A percentile compares a stretch with the other conserved stretches of the same genome.
Evolutionary conservation across 2,888 invertebrate genomes (phyloP).

Genomic region (Ctena decussata): DNA sequence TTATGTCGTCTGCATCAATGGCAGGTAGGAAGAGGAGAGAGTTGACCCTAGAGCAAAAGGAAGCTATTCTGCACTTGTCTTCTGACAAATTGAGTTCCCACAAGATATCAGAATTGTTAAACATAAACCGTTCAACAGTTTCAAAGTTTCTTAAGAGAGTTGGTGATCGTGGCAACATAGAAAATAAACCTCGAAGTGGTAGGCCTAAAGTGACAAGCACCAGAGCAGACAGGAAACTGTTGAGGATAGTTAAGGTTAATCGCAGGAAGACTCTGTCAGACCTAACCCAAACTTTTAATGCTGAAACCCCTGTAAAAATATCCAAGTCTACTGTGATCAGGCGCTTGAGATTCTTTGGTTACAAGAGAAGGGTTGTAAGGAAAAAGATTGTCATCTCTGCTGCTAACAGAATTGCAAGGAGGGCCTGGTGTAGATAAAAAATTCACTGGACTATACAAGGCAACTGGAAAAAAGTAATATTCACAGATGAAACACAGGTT

Average conservation of each 20-base stretch:
- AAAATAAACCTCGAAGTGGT: background rate
- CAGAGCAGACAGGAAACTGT: background rate
- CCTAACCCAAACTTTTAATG: background rate
- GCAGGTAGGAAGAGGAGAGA: background rate
- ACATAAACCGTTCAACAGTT: background rate
- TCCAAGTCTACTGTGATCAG: background rate
- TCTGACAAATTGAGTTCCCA: background rate
- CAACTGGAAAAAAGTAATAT: conserved; percentile 17
- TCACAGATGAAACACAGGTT: conserved; percentile 10
- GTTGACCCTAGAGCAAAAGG: background rate
- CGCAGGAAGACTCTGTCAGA: background rate
- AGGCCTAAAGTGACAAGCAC: background rate
- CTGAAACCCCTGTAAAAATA: background rate
- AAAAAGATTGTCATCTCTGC: background rate
- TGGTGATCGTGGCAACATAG: background rate
- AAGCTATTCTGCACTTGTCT: background rate
- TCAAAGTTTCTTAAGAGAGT: background rate
- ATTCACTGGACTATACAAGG: conserved; percentile 7
- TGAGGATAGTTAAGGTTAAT: background rate
- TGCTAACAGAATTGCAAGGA: background rate
- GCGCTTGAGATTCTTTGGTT: background rate
- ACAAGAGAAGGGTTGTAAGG: background rate
- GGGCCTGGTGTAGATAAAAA: background rate
- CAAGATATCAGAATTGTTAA: background rate
- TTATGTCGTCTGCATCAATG: background rate